These are phyloP conservation scores for Bimastos eiseni DNA, from an alignment of 2,888 invertebrate species.

Conservation along the genomic window DNA sequence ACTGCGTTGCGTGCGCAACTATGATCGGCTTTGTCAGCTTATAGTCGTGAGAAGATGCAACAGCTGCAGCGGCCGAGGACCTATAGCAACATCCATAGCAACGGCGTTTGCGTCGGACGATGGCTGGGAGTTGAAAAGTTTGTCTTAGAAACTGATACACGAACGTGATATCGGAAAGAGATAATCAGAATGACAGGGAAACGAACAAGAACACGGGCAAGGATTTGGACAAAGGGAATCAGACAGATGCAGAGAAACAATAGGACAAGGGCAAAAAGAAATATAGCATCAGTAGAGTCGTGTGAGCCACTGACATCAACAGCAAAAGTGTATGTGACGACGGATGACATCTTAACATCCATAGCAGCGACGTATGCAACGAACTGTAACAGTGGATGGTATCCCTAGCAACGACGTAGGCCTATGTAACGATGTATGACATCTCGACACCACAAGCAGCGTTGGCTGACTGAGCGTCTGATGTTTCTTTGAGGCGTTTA, in stretches of 20 bases:
- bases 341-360: no score
- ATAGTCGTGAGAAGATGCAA: neutral
- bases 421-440: no score
- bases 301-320: no score
- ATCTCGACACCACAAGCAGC: no score
- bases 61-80: constrained; percentile 4
- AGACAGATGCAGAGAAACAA: neutral
- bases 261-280: neutral
- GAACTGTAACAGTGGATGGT: no score
- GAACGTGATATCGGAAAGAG: neutral
- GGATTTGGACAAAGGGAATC: neutral
- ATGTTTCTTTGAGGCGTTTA: neutral
- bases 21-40: neutral
- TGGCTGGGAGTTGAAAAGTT: neutral
- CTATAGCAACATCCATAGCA: constrained; percentile 2
- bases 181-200: neutral
- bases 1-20: neutral
- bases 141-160: neutral
- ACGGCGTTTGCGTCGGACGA: neutral
- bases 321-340: no score
- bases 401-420: no score
- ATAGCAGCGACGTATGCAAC: no score
- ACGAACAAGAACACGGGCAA: neutral
- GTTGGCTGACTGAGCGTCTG: no score
- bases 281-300: neutral